These are phyloP conservation scores for Campylorhamphus procurvoides DNA, from an alignment of 2,113 vertebrate species.

Conservation along the genomic window DNA sequence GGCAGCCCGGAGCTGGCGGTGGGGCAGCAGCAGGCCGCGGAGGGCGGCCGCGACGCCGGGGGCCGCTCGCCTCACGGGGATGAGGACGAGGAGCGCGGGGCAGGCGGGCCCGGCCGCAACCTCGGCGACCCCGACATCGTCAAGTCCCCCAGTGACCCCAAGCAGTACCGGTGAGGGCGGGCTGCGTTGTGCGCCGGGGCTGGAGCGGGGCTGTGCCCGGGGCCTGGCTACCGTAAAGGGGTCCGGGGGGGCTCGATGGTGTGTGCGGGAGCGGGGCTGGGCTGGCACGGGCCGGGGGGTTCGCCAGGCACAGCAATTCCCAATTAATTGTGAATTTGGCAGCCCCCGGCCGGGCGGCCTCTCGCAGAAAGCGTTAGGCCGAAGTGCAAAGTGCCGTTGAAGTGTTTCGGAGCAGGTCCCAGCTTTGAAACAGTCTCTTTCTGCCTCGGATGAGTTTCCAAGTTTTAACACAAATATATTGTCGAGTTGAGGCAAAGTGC, in stretches of 20 bases:
- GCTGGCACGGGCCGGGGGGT: background rate
- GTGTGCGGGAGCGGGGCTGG: background rate
- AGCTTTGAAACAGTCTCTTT: background rate
- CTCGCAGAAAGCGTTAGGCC: rapidly evolving
- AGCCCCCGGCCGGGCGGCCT: background rate
- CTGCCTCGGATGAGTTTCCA: rapidly evolving
- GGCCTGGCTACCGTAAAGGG: rapidly evolving
- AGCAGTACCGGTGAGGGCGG: slow-evolving; percentile 88
- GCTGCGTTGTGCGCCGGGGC: background rate
- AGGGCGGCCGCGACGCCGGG: slow-evolving; percentile 63
- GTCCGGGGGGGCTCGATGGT: no score
- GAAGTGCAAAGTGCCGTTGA: rapidly evolving
- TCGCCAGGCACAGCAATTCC: rapidly evolving
- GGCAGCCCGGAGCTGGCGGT: slow-evolving; percentile 63
- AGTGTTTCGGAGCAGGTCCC: background rate
- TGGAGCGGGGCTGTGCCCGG: rapidly evolving
- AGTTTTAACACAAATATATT: background rate
- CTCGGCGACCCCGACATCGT: slow-evolving; percentile 83
- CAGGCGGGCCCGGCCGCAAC: background rate
- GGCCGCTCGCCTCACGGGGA: slow-evolving; percentile 56
- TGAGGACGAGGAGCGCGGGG: slow-evolving; percentile 31
- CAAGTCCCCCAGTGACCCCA: slow-evolving; percentile 94
- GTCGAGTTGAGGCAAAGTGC: background rate
- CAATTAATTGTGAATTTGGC: rapidly evolving
- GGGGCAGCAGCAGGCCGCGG: slow-evolving; percentile 48